phyloP scores from a whole-genome alignment of 1,140 invertebrate species.

The Atta colombica region DNA sequence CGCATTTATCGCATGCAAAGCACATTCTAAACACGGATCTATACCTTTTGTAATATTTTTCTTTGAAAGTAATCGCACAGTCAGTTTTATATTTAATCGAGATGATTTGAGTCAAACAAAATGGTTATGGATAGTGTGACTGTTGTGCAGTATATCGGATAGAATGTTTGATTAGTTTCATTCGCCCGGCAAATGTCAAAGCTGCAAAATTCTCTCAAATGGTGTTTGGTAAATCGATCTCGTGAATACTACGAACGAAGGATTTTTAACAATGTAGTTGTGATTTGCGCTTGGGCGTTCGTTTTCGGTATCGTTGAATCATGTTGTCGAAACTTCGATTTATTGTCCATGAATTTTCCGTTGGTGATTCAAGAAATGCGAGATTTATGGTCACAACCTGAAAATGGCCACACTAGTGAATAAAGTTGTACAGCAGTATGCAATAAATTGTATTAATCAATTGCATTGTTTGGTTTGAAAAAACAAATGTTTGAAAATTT shows the following conservation, averaged over 20 bases:
- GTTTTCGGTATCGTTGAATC: slow-evolving; percentile 55
- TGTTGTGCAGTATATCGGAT: slow-evolving; percentile 32
- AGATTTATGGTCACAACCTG: slow-evolving; percentile 38
- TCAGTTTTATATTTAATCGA: slow-evolving; percentile 31
- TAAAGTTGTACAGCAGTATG: slow-evolving; percentile 21
- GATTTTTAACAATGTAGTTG: slow-evolving; percentile 54
- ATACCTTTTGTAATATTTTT: neutral
- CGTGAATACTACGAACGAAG: slow-evolving; percentile 11
- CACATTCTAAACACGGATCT: too few relatives aligned
- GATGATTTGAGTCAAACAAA: slow-evolving; percentile 36
- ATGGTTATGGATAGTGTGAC: slow-evolving; percentile 39
- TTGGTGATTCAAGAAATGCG: slow-evolving; percentile 51
- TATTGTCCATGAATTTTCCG: slow-evolving; percentile 54
- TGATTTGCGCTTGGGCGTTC: slow-evolving; percentile 36
- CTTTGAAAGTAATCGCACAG: neutral
- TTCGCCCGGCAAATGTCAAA: slow-evolving; percentile 57
- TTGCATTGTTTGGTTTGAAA: neutral
- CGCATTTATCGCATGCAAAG: too few relatives aligned
- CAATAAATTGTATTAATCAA: slow-evolving; percentile 38
- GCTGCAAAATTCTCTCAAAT: slow-evolving; percentile 35
- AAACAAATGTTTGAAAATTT: slow-evolving; percentile 12
- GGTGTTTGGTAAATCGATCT: slow-evolving; percentile 55
- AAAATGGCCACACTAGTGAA: slow-evolving; percentile 45
- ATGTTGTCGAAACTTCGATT: slow-evolving; percentile 55
- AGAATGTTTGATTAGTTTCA: slow-evolving; percentile 59